phyloP scores from a whole-genome alignment of 1,140 invertebrate genomes.

The Spodoptera frugiperda region DNA sequence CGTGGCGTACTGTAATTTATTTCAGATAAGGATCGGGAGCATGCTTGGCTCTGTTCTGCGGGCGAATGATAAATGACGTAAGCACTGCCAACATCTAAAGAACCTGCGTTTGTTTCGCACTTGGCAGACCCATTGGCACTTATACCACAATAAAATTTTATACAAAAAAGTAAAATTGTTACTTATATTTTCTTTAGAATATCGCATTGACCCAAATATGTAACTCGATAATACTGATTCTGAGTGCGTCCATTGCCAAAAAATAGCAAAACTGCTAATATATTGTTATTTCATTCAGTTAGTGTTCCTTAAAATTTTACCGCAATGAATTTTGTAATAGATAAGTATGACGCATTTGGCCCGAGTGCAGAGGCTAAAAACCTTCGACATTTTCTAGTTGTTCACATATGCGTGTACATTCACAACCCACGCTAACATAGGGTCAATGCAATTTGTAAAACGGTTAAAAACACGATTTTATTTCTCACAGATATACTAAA shows the following conservation, averaged over 20 bases:
- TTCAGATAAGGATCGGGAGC: conserved; percentile 50
- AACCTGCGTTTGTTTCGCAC: conserved; percentile 60
- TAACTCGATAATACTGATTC: conserved; percentile 43
- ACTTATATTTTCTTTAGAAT: conserved; percentile 26
- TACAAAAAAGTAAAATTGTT: conserved; percentile 32
- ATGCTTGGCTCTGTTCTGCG: conserved; percentile 45
- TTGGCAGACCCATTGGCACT: conserved; percentile 51
- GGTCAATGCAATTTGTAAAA: too few relatives aligned
- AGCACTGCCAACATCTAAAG: conserved; percentile 56
- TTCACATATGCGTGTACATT: too few relatives aligned
- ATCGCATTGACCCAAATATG: conserved; percentile 55
- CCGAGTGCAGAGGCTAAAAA: too few relatives aligned
- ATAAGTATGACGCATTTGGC: background rate
- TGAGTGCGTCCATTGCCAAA: conserved; percentile 18
- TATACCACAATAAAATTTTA: conserved; percentile 8
- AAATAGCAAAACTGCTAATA: conserved; percentile 26
- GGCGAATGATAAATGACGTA: conserved; percentile 60
- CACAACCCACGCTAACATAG: too few relatives aligned
- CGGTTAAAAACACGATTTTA: too few relatives aligned
- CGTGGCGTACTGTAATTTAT: conserved; percentile 37
- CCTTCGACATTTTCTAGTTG: too few relatives aligned
- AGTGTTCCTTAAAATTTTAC: background rate
- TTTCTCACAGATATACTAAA: too few relatives aligned
- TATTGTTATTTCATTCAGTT: conserved; percentile 32
- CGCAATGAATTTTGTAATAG: background rate